These are phyloP conservation scores for Allolobophora icterica DNA, from an alignment of 2,888 invertebrate species.

Conservation along the genomic window DNA sequence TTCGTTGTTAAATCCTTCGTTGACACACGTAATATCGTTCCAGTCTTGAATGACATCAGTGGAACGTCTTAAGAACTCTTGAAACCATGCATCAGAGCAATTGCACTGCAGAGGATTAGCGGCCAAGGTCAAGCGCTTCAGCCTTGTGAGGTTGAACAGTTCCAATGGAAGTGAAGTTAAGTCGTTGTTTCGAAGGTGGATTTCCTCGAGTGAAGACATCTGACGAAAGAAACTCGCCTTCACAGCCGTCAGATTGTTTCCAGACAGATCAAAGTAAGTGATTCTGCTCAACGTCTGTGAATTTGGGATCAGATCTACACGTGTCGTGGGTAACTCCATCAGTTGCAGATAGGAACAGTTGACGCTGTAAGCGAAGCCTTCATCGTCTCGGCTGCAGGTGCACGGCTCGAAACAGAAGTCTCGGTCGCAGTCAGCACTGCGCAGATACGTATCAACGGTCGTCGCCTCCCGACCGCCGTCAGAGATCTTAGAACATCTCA, in stretches of 20 bases:
- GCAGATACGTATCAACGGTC: neutral
- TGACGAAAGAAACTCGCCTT: neutral
- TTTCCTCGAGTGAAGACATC: neutral
- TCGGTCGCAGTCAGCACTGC: neutral
- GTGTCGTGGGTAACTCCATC: neutral
- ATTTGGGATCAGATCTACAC: neutral
- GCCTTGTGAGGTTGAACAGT: neutral
- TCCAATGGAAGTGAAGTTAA: neutral
- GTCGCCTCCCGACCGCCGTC: neutral
- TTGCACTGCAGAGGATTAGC: neutral
- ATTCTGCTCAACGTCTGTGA: neutral
- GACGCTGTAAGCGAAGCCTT: neutral
- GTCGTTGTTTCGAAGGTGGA: neutral
- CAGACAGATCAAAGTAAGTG: neutral
- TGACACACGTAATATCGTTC: neutral
- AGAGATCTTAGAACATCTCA: neutral
- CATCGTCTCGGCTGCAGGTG: neutral
- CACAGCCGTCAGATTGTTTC: neutral
- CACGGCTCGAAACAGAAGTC: neutral
- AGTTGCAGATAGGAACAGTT: constrained; percentile 9
- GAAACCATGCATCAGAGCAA: neutral
- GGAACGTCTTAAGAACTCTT: neutral
- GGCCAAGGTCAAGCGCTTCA: neutral
- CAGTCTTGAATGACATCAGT: neutral
- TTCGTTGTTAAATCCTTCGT: neutral